Conservation (phyloP, 2,113 vertebrate genomes). For the Chroicocephalus ridibundus region DNA sequence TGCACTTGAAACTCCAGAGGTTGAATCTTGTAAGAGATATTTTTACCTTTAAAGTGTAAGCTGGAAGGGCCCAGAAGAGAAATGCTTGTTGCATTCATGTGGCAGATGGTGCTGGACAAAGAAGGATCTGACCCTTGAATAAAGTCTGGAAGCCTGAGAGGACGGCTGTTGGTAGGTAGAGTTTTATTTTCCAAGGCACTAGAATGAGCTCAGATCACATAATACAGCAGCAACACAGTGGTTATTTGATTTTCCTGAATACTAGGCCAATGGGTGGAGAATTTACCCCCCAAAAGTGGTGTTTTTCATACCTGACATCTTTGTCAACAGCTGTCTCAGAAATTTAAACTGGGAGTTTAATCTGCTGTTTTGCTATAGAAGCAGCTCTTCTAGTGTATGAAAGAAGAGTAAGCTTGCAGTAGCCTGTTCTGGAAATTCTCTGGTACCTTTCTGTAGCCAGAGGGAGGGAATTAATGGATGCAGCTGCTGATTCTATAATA, state of each 20-base stretch:
- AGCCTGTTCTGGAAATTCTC: slow-evolving; percentile 25
- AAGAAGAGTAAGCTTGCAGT: background rate
- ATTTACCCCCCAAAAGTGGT: background rate
- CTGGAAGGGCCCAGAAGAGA: background rate
- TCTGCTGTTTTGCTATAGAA: background rate
- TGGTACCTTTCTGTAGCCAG: background rate
- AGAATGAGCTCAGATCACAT: background rate
- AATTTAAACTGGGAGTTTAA: background rate
- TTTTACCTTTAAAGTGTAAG: background rate
- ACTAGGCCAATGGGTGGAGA: background rate
- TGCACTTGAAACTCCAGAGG: background rate
- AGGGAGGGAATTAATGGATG: slow-evolving; percentile 7
- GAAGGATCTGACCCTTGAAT: background rate
- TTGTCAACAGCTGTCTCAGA: background rate
- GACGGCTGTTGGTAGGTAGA: background rate
- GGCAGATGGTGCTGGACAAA: background rate
- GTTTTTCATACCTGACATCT: background rate
- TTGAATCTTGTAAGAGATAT: background rate
- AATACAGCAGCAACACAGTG: background rate
- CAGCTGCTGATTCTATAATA: background rate
- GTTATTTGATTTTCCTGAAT: background rate
- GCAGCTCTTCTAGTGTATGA: background rate
- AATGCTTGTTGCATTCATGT: background rate
- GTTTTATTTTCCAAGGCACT: background rate
- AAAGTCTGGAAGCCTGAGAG: background rate